Conservation (phyloP, 2,888 invertebrate genomes). For the Eumerus sabulonum region DNA sequence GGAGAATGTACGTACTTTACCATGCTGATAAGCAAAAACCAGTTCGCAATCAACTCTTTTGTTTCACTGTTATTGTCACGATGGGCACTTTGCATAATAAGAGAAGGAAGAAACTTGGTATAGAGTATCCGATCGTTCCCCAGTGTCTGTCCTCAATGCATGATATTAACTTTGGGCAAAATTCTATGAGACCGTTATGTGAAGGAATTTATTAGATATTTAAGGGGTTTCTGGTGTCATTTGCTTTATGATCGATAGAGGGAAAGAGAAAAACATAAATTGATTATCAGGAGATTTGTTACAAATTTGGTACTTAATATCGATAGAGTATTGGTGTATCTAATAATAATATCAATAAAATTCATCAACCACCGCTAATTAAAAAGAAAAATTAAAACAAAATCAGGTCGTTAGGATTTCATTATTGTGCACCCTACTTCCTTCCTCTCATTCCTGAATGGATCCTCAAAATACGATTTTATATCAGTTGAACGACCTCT, state of each 20-base stretch:
- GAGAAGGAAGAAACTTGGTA: conserved; percentile 8
- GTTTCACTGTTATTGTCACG: conserved; percentile 6
- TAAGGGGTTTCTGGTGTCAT: conserved; percentile 8
- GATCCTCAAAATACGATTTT: conserved; percentile 17
- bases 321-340: no score
- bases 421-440: no score
- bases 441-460: conserved; percentile 6
- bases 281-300: no score
- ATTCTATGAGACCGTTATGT: conserved; percentile 43
- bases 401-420: no score
- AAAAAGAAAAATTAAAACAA: no score
- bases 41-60: conserved; percentile 60
- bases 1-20: background rate
- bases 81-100: no score
- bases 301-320: no score
- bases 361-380: no score
- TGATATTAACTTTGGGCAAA: conserved; percentile 36
- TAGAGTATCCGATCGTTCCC: conserved; percentile 25
- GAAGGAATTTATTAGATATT: conserved; percentile 34
- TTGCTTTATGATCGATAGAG: background rate
- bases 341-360: no score
- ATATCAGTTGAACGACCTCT: conserved; percentile 69
- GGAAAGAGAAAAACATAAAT: no score
- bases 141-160: conserved; percentile 50
- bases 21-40: conserved; percentile 1